These are phyloP conservation scores for Acleris literana DNA, from an alignment of 2,888 invertebrate species.

Conservation along the genomic window DNA sequence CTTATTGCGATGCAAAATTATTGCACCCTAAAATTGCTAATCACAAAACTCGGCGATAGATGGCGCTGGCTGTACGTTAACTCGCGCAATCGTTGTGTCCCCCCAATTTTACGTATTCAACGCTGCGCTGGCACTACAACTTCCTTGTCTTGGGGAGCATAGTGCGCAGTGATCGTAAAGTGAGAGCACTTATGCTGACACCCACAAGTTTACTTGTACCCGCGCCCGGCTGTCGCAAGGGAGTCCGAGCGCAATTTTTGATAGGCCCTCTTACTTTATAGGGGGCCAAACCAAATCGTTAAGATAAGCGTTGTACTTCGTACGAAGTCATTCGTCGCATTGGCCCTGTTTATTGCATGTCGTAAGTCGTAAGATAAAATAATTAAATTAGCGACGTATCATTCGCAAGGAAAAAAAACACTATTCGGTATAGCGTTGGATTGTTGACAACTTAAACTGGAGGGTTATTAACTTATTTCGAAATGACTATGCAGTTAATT, in stretches of 20 bases:
- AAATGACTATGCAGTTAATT: no score
- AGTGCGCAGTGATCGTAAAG: slow-evolving; percentile 93
- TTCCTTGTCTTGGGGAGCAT: slow-evolving; percentile 95
- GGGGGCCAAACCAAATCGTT: slow-evolving; percentile 56
- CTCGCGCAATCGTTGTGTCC: slow-evolving; percentile 54
- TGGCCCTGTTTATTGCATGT: no score
- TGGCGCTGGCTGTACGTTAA: slow-evolving; percentile 57
- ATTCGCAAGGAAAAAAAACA: no score
- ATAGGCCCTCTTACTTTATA: slow-evolving; percentile 87
- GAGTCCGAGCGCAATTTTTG: slow-evolving; percentile 91
- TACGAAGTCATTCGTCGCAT: no score
- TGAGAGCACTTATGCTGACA: slow-evolving; percentile 94
- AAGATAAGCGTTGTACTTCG: background rate
- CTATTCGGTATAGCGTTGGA: no score
- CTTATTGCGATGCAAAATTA: no score
- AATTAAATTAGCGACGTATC: no score
- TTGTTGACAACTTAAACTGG: no score
- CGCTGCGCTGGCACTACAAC: slow-evolving; percentile 41
- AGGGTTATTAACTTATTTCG: no score
- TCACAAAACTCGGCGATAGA: slow-evolving; percentile 51
- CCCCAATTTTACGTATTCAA: slow-evolving; percentile 27
- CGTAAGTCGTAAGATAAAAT: no score
- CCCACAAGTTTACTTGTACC: slow-evolving; percentile 79
- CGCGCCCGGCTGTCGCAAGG: slow-evolving; percentile 84
- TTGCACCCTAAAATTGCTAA: background rate